Percentiles rank a stretch among this genome's conserved stretches.
phyloP scores from a whole-genome alignment of 2,797 vertebrate genomes.

The Microctenopoma stevenorrisi region DNA sequence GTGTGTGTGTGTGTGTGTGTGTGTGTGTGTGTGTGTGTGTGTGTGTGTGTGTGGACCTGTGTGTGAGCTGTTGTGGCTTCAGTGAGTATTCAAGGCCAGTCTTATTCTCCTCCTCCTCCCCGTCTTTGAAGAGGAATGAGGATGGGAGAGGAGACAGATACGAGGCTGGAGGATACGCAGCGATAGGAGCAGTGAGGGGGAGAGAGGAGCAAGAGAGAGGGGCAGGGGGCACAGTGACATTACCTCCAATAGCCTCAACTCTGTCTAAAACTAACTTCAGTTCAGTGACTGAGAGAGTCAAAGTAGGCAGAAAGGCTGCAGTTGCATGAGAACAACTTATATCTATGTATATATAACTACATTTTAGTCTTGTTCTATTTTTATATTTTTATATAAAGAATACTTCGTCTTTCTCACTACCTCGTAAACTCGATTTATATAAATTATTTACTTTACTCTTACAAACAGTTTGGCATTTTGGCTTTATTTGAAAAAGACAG shows the following conservation, averaged over 20 bases:
- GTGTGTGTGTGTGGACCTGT: conserved; percentile 50
- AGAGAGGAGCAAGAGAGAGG: conserved; percentile 24
- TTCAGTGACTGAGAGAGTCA: neutral
- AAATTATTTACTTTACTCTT: neutral
- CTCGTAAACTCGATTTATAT: neutral
- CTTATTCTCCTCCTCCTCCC: conserved; percentile 45
- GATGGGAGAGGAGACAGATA: conserved; percentile 64
- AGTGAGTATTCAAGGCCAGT: conserved; percentile 71
- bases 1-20: conserved; percentile 18
- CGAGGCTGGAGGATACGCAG: conserved; percentile 57
- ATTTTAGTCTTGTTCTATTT: neutral
- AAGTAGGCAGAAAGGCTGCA: neutral
- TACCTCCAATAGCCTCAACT: conserved; percentile 47
- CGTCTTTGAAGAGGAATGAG: conserved; percentile 70
- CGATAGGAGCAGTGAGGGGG: conserved; percentile 56
- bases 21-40: conserved; percentile 43
- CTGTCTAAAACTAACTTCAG: conserved; percentile 13
- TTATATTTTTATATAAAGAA: neutral
- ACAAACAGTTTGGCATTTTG: neutral
- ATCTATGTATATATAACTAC: neutral
- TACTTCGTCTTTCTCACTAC: neutral
- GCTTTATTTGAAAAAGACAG: conserved; percentile 1
- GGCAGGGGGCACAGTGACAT: conserved; percentile 78
- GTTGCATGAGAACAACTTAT: neutral
- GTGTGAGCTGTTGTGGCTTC: conserved; percentile 70